Percentiles rank a stretch among this genome's conserved stretches.
These are phyloP conservation scores for Drosophila asahinai DNA, from an alignment of 1,140 invertebrate species.

Conservation along the genomic window DNA sequence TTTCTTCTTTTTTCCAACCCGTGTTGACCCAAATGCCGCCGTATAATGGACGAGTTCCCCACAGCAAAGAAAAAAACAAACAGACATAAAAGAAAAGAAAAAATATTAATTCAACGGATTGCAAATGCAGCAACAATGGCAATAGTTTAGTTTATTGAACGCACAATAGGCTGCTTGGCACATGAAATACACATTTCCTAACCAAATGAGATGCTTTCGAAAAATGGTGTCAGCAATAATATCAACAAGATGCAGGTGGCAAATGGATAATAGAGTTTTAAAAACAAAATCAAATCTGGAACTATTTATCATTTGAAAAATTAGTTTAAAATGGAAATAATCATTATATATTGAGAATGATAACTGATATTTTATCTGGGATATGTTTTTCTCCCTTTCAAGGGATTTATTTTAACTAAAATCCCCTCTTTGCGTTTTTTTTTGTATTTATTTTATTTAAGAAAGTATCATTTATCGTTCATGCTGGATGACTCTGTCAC, in stretches of 20 bases:
- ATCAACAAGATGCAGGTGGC: slow-evolving; percentile 39
- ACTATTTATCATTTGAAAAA: no score
- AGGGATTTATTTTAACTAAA: no score
- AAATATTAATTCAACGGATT: slow-evolving; percentile 42
- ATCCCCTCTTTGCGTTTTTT: no score
- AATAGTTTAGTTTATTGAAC: slow-evolving; percentile 52
- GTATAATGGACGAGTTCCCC: slow-evolving; percentile 5
- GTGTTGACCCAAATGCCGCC: slow-evolving; percentile 56
- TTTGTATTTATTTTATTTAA: background rate
- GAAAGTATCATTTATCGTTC: background rate
- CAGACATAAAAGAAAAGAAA: slow-evolving; percentile 21
- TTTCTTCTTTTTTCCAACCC: background rate
- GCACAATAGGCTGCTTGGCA: slow-evolving; percentile 45
- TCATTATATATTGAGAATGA: no score
- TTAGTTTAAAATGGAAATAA: no score
- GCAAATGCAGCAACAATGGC: slow-evolving; percentile 42
- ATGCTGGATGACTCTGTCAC: slow-evolving; percentile 1
- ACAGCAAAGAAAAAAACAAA: slow-evolving; percentile 1
- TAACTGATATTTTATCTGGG: no score
- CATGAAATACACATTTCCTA: slow-evolving; percentile 50
- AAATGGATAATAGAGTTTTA: slow-evolving; percentile 1
- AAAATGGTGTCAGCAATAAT: slow-evolving; percentile 61
- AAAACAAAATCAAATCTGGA: no score
- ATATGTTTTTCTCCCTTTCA: no score
- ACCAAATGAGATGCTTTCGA: slow-evolving; percentile 28